Percentiles rank a stretch among this genome's conserved stretches.
phyloP scores from a whole-genome alignment of 1,140 invertebrate species.

The Euwallacea similis region DNA sequence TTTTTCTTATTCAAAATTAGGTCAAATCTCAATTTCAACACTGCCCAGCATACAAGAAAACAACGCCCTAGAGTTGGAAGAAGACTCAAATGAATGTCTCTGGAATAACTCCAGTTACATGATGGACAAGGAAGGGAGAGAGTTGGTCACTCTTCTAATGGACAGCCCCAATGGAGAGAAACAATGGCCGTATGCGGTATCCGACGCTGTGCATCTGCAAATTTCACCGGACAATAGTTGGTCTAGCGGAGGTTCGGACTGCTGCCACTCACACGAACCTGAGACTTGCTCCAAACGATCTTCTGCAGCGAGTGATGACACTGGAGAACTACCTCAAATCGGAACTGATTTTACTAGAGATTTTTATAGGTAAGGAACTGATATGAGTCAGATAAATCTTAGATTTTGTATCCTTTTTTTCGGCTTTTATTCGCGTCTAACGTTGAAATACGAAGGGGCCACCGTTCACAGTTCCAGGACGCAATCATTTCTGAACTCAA shows the following conservation, averaged over 20 bases:
- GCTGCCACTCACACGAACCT: slow-evolving; percentile 52
- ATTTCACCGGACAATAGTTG: slow-evolving; percentile 65
- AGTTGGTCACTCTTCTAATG: slow-evolving; percentile 56
- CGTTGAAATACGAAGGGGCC: too few relatives aligned
- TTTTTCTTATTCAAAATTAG: slow-evolving; percentile 33
- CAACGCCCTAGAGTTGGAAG: slow-evolving; percentile 70
- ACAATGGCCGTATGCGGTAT: slow-evolving; percentile 57
- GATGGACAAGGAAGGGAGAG: slow-evolving; percentile 58
- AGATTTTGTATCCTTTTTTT: too few relatives aligned
- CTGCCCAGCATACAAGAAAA: slow-evolving; percentile 73
- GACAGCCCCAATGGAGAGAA: slow-evolving; percentile 50
- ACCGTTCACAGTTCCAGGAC: too few relatives aligned
- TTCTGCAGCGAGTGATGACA: slow-evolving; percentile 67
- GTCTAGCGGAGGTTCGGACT: slow-evolving; percentile 62
- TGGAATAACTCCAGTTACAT: slow-evolving; percentile 71
- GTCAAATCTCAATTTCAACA: slow-evolving; percentile 63
- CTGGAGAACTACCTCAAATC: slow-evolving; percentile 64
- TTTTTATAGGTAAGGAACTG: slow-evolving; percentile 58
- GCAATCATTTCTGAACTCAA: too few relatives aligned
- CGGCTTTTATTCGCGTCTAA: too few relatives aligned
- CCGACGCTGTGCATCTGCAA: slow-evolving; percentile 39
- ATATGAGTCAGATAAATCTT: too few relatives aligned
- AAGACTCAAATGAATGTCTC: slow-evolving; percentile 71
- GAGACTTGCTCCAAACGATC: slow-evolving; percentile 65
- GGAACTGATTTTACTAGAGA: slow-evolving; percentile 79